Evolutionary conservation across 2,797 vertebrate genomes (phyloP).

Genomic region (Eulemur albifrons): DNA sequence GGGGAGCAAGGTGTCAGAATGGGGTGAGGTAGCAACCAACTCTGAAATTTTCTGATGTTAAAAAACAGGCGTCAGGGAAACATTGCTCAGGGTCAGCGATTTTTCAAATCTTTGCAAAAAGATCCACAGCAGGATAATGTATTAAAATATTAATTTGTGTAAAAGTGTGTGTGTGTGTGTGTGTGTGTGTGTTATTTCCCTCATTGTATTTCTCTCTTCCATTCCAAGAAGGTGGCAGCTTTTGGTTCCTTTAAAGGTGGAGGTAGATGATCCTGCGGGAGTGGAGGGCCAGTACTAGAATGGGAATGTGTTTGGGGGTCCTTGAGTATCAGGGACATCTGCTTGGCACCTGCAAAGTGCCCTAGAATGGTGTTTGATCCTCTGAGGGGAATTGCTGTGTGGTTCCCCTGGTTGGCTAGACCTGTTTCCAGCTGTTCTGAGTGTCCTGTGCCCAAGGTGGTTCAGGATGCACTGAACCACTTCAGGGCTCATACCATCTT

Average conservation of each 20-base stretch:
- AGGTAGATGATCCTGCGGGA: neutral
- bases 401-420: neutral
- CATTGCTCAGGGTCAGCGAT: neutral
- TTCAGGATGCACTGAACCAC: neutral
- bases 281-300: neutral
- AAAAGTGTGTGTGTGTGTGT: neutral
- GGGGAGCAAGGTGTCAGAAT: no score
- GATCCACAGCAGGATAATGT: neutral
- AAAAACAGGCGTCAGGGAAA: neutral
- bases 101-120: neutral
- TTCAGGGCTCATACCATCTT: neutral
- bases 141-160: neutral
- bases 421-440: neutral
- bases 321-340: neutral
- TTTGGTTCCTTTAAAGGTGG: neutral
- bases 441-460: neutral
- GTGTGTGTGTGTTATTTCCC: neutral
- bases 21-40: neutral
- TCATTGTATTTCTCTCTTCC: neutral
- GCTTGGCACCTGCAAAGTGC: neutral
- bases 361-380: neutral
- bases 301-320: neutral
- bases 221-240: neutral
- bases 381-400: neutral
- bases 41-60: neutral